Conservation (phyloP, 2,888 invertebrate genomes). For the Gonocerus acuteangulatus region DNA sequence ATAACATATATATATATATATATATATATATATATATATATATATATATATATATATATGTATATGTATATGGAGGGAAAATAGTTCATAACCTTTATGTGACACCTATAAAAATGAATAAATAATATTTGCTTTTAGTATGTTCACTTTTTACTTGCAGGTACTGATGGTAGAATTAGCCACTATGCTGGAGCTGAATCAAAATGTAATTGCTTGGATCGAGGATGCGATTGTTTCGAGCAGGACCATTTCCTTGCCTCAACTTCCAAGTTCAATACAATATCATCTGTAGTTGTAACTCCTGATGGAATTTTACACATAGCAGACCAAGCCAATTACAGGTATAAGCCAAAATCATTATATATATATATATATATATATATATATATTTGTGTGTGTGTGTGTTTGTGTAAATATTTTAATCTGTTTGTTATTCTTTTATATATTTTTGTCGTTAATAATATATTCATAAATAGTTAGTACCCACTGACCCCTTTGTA, state of each 20-base stretch:
- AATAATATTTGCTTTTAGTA: too few relatives aligned
- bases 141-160: slow-evolving; percentile 29
- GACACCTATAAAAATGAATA: too few relatives aligned
- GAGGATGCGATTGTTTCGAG: slow-evolving; percentile 87
- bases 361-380: too few relatives aligned
- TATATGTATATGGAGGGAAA: too few relatives aligned
- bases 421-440: not conserved
- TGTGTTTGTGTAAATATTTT: not conserved
- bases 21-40: too few relatives aligned
- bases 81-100: too few relatives aligned
- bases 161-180: slow-evolving; percentile 86
- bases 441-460: not conserved
- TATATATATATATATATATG: too few relatives aligned
- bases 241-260: slow-evolving; percentile 85
- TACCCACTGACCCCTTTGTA: too few relatives aligned
- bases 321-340: slow-evolving; percentile 86
- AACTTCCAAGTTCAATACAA: slow-evolving; percentile 88
- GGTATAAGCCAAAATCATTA: too few relatives aligned
- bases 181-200: slow-evolving; percentile 92
- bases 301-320: slow-evolving; percentile 92
- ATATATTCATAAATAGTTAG: not conserved
- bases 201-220: slow-evolving; percentile 85
- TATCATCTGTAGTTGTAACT: slow-evolving; percentile 84
- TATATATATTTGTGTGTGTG: too few relatives aligned
- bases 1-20: too few relatives aligned